Base-by-base conservation (phyloP, 2,888 invertebrate species). In the Malthinus seriepunctatus region DNA sequence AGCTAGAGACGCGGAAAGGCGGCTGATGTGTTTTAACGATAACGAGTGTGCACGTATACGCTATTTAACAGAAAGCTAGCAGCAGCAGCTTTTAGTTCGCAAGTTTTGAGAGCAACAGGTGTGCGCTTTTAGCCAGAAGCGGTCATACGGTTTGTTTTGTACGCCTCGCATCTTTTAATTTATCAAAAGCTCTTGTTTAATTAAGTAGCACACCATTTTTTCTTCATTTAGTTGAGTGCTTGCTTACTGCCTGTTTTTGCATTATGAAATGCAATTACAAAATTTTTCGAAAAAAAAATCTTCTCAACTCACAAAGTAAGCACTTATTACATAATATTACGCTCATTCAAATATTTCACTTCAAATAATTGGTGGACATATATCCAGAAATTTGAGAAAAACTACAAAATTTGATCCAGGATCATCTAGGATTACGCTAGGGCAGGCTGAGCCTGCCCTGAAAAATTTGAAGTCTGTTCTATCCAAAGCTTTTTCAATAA, bases 41-140 rank as follows among this genome's bases (percentile, higher is more conserved):
- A 66, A 62, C 63, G 63, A 64, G 57, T 57, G 62, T 60, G 65
- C 61, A 63, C 59, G 68, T 69, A 68, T 69, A 66, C 67, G 66
- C 63, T 66, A 68, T 67, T 68, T 66, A 63, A 63, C 68, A 65
- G 64, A 67, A 66, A 67, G 63, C 62, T 63, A 65, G 64, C 60
- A 62, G 61, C 59, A 51, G 56, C 48, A 57, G 31, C 45, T 58
- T 65, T 65, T 64, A 65, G 64, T 55, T 52, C 51, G 64, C 65
- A 65, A 64, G 65, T 56, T 38, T 55, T 59, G 56, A 45, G 56
- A 58, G 63, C 63, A 52, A 62, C 60, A 58, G 58, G 63, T 60
- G 62, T 57, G 61, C 58, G 62, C 62, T 60, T 52, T 51, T 61
- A 65, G 57, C 63, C 47, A 44, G 53, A 37, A 53, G 59, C 46